Evolutionary conservation across 2,888 invertebrate genomes (phyloP).

Genomic region (Orthosia gracilis): DNA sequence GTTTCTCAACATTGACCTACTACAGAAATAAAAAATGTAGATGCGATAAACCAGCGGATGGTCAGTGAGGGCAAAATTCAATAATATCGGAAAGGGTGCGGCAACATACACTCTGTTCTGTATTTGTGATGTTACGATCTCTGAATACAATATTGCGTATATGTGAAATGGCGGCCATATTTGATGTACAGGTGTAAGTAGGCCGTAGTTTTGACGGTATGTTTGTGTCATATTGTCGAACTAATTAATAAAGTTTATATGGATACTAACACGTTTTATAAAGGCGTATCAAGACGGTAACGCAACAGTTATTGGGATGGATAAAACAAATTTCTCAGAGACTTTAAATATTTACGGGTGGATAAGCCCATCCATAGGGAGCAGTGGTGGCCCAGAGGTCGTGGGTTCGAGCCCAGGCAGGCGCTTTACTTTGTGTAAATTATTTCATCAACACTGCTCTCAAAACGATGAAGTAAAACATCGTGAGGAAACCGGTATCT

Average conservation of each 20-base stretch:
- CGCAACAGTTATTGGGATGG: background rate
- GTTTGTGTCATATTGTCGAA: background rate
- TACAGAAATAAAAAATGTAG: conserved; percentile 37
- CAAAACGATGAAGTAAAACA: too few species aligned
- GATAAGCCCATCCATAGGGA: too few species aligned
- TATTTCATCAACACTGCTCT: too few species aligned
- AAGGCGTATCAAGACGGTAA: background rate
- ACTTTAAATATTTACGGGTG: background rate
- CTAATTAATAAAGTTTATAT: background rate
- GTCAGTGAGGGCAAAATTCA: conserved; percentile 46
- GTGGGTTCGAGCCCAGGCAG: too few species aligned
- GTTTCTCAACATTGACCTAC: conserved; percentile 7
- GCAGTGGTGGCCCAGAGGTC: too few species aligned
- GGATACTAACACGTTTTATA: background rate
- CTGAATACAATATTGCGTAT: conserved; percentile 41
- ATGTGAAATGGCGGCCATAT: conserved; percentile 13
- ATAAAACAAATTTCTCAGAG: too few species aligned
- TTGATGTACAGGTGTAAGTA: conserved; percentile 26
- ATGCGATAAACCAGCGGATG: conserved; percentile 30
- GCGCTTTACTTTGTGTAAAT: too few species aligned
- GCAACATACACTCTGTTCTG: conserved; percentile 22
- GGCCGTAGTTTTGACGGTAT: background rate
- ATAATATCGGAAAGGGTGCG: conserved; percentile 50
- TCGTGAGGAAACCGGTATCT: too few species aligned
- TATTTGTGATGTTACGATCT: conserved; percentile 34